Percentiles rank a stretch among this genome's conserved stretches.
These are phyloP conservation scores for Phenganax marumi DNA, from an alignment of 92 coral and sea anemone species.

Conservation along the genomic window DNA sequence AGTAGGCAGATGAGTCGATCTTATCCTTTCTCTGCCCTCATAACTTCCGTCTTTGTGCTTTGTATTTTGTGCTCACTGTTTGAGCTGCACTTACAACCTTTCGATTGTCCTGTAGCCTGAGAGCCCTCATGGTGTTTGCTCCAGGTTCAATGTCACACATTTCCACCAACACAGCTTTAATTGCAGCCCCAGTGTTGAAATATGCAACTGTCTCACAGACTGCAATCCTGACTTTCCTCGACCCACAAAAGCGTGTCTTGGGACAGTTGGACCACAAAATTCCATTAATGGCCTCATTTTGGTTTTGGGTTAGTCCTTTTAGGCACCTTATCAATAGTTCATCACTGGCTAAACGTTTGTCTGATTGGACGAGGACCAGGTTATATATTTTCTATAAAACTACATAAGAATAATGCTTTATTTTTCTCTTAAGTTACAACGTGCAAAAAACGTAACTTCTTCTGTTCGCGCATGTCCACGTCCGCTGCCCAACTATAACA, in stretches of 20 bases:
- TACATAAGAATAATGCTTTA: no score
- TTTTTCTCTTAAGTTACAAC: no score
- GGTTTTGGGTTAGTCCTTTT: slow-evolving; percentile 62
- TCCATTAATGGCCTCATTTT: slow-evolving; percentile 66
- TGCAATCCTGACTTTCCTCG: slow-evolving; percentile 57
- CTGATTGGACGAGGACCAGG: no score
- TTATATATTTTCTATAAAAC: no score
- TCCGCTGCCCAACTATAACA: no score
- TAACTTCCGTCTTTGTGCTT: no score
- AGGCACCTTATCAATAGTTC: slow-evolving; percentile 40
- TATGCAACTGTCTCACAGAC: slow-evolving; percentile 58
- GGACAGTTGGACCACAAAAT: slow-evolving; percentile 60
- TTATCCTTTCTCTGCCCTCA: slow-evolving; percentile 42
- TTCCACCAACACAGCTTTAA: slow-evolving; percentile 50
- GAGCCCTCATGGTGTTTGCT: slow-evolving; percentile 50
- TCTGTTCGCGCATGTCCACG: no score
- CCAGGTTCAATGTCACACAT: slow-evolving; percentile 57
- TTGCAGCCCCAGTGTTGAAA: slow-evolving; percentile 66
- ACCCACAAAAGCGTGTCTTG: slow-evolving; percentile 60
- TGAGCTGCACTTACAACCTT: slow-evolving; percentile 54
- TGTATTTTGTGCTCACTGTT: slow-evolving; percentile 50
- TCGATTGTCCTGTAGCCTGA: slow-evolving; percentile 47
- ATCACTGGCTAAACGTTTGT: background rate
- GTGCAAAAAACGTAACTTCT: no score
- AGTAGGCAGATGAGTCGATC: no score